A percentile compares a stretch with the other conserved stretches of the same genome.
phyloP scores from a whole-genome alignment of 2,797 vertebrate species.

The Sitta carolinensis region DNA sequence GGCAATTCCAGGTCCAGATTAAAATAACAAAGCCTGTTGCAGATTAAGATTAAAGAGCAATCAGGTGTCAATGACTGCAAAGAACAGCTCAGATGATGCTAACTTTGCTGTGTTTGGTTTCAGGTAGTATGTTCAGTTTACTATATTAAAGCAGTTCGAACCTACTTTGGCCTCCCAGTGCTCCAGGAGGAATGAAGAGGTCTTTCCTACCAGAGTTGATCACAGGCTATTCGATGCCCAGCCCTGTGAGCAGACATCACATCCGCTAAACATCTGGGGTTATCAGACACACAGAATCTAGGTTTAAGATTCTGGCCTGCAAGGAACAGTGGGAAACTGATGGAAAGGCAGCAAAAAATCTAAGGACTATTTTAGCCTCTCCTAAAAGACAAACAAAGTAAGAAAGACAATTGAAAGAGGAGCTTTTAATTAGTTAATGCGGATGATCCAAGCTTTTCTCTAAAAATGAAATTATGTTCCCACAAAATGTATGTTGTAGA shows the following conservation, averaged over 20 bases:
- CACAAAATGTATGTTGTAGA: background rate
- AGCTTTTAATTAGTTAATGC: background rate
- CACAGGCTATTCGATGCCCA: background rate
- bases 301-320: background rate
- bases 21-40: background rate
- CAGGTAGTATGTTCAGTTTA: background rate
- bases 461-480: background rate
- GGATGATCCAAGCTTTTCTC: background rate
- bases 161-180: background rate
- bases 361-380: background rate
- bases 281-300: background rate
- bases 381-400: background rate
- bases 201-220: background rate
- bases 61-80: background rate
- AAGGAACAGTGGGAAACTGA: background rate
- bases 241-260: background rate
- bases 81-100: background rate
- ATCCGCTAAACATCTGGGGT: background rate
- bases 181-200: background rate
- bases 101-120: background rate
- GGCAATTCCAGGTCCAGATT: background rate
- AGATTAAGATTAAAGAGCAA: slow-evolving; percentile 21
- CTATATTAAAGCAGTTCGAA: background rate
- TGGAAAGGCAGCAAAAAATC: background rate
- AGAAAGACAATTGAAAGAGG: background rate